A percentile compares a stretch with the other conserved stretches of the same genome.
phyloP scores from a whole-genome alignment of 2,113 vertebrate genomes.

The Riparia riparia region DNA sequence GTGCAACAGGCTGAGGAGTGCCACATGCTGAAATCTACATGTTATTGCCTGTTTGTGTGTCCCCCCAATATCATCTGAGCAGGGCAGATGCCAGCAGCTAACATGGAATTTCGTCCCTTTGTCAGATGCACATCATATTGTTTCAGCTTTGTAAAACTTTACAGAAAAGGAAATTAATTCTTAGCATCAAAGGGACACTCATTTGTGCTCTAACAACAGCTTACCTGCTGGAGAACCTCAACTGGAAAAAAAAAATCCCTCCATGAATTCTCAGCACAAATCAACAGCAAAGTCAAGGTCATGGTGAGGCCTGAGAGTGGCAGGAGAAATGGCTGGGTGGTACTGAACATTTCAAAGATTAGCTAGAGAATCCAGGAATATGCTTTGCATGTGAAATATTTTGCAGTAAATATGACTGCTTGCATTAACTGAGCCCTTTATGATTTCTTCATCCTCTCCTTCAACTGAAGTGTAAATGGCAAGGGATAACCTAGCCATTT shows the following conservation, averaged over 20 bases:
- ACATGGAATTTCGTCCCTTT: background rate
- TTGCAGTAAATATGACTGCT: background rate
- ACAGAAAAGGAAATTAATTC: background rate
- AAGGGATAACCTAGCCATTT: background rate
- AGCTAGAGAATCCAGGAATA: background rate
- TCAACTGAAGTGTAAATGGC: background rate
- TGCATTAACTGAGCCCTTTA: background rate
- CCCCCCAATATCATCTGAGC: background rate
- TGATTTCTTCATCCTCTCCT: background rate
- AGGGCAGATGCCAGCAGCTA: background rate
- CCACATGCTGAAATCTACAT: background rate
- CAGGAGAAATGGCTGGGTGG: background rate
- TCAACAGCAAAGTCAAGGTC: background rate
- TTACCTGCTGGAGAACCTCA: background rate
- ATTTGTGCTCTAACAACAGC: background rate
- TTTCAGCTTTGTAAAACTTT: background rate
- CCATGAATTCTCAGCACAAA: background rate
- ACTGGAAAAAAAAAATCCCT: background rate
- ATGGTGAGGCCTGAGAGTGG: rapidly evolving
- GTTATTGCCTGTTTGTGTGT: background rate
- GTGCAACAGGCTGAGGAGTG: background rate
- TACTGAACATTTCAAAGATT: background rate
- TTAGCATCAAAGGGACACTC: background rate
- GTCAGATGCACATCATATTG: background rate
- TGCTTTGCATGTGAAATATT: background rate